Evolutionary conservation across 2,888 invertebrate genomes (phyloP), one percentile per base, ranked within the genome.

Genomic region (Lasioglossum pauxillum): DNA sequence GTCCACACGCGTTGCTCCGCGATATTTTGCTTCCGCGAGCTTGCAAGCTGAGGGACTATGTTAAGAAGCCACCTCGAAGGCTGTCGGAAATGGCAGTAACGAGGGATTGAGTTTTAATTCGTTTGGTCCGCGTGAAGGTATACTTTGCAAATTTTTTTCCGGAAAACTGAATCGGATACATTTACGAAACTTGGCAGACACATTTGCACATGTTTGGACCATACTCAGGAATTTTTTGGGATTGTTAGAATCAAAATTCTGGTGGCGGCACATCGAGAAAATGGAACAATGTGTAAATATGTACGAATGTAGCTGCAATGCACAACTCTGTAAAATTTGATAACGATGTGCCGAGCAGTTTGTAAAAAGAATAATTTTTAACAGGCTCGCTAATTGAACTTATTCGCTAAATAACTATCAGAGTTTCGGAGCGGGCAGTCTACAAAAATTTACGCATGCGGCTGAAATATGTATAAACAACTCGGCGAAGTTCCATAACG

Each of bases 1-100:
- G 82, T 78, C 53, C 84, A 53, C 83, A 60, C 83, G 78, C 12
- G n/a, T 5, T 4, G 5, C 38, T 1, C 38, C n/a, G 38, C 64
- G 64, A 64, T 64, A 31, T 64, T 64, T 31, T 31, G 31, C 7
- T 60, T 60, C 27, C 14, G 27, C 60, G 7, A 64, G 60, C 60
- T 64, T 14, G 16, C 5, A 7, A 64, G 31, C 14, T 5, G 27
- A 0, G 2, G 2, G 5, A 16, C 31, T 31, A 16, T 16, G 27
- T 14, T 16, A 64, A 16, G 31, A 31, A 64, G 31, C 16, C 16
- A 16, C 14, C 31, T 64, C 27, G 60, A 31, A 64, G 2, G 31
- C 14, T 14, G 64, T 5, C 31, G 64, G 31, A 64, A 64, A 31
- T 64, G 16, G 16, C 64, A 16, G 31, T 16, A 16, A 31, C 64